phyloP scores from a whole-genome alignment of 2,888 invertebrate species.

The Vandiemenella viatica region DNA sequence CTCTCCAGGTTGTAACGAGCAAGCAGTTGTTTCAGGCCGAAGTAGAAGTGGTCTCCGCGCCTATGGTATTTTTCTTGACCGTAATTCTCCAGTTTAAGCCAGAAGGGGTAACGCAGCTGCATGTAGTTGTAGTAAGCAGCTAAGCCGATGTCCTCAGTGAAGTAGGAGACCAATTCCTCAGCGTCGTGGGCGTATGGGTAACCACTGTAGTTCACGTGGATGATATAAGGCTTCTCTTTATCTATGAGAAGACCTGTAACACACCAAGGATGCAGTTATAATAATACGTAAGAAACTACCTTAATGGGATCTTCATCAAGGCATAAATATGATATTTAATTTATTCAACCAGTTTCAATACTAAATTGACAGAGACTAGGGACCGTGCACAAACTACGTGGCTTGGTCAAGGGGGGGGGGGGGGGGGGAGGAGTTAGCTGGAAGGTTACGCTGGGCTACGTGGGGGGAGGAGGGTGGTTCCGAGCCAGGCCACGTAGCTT shows the following conservation, averaged over 20 bases:
- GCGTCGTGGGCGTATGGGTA: conserved; percentile 20
- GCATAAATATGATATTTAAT: too few species aligned
- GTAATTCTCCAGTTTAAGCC: conserved; percentile 13
- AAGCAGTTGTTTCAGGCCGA: conserved; percentile 1
- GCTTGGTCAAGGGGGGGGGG: too few species aligned
- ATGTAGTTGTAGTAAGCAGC: conserved; percentile 23
- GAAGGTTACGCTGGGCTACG: too few species aligned
- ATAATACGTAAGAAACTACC: too few species aligned
- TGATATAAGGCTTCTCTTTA: background rate
- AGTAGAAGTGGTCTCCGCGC: conserved; percentile 42
- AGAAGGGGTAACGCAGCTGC: conserved; percentile 24
- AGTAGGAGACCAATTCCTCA: conserved; percentile 24
- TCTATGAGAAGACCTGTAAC: background rate
- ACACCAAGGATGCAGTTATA: background rate
- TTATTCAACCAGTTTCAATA: too few species aligned
- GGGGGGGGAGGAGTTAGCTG: too few species aligned
- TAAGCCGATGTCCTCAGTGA: conserved; percentile 24
- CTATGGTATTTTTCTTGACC: conserved; percentile 17
- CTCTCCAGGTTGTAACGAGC: conserved; percentile 53
- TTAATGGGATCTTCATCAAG: too few species aligned
- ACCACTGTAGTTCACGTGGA: conserved; percentile 22
- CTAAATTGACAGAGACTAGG: too few species aligned
- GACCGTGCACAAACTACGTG: too few species aligned
- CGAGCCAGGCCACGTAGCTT: too few species aligned
- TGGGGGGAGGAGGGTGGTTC: too few species aligned